phyloP scores from a whole-genome alignment of 2,888 invertebrate genomes.

The Mythimna loreyi region DNA sequence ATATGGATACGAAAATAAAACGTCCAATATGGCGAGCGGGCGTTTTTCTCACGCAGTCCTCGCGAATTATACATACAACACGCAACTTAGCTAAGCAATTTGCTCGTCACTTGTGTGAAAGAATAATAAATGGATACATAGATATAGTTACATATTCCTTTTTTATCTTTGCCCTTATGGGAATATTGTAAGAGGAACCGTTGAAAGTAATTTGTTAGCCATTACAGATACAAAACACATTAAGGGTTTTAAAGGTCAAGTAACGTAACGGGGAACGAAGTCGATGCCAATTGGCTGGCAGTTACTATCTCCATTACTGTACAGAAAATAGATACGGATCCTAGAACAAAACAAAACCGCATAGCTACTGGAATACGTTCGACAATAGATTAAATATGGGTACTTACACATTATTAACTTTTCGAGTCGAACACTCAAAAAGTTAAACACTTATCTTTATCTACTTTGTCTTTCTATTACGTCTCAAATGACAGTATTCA shows the following conservation, averaged over 20 bases:
- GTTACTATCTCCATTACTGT: slow-evolving; percentile 34
- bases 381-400: background rate
- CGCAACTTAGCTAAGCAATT: slow-evolving; percentile 79
- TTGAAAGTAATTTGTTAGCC: slow-evolving; percentile 43
- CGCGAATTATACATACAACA: slow-evolving; percentile 71
- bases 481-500: no score
- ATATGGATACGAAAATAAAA: slow-evolving; percentile 79
- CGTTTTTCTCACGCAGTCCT: slow-evolving; percentile 83
- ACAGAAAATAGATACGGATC: slow-evolving; percentile 43
- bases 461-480: no score
- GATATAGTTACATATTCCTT: slow-evolving; percentile 41
- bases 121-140: slow-evolving; percentile 71
- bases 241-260: slow-evolving; percentile 53
- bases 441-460: no score
- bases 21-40: slow-evolving; percentile 72
- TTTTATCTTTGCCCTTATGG: slow-evolving; percentile 32
- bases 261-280: slow-evolving; percentile 30
- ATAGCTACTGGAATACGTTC: slow-evolving; percentile 9
- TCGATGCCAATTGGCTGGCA: slow-evolving; percentile 51
- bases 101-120: slow-evolving; percentile 70
- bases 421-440: no score
- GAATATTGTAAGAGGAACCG: slow-evolving; percentile 32
- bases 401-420: background rate
- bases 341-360: slow-evolving; percentile 22
- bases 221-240: slow-evolving; percentile 42